A percentile compares a stretch with the other conserved stretches of the same genome.
phyloP scores from a whole-genome alignment of 2,113 vertebrate genomes.

The Solea senegalensis region DNA sequence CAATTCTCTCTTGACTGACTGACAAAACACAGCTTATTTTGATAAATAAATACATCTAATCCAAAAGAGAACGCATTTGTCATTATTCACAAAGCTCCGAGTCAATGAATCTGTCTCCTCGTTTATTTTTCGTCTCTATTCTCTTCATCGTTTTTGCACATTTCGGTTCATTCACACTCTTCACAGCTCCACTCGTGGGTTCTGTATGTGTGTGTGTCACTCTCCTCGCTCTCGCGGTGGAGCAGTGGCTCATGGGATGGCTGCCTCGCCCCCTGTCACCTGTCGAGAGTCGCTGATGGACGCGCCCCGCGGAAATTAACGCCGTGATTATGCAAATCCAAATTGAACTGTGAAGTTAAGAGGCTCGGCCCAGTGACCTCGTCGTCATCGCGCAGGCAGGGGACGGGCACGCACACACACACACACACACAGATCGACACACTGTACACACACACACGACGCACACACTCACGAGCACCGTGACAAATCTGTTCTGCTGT shows the following conservation, averaged over 20 bases:
- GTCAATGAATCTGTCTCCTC: constrained; percentile 3
- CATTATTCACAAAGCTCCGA: background rate
- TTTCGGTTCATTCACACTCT: no score
- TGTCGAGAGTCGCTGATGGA: constrained; percentile 60
- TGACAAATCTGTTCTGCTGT: constrained; percentile 9
- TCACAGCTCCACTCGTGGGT: background rate
- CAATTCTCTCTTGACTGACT: background rate
- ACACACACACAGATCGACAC: constrained; percentile 8
- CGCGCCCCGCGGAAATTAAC: constrained; percentile 67
- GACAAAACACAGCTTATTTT: constrained; percentile 6
- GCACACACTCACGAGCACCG: background rate
- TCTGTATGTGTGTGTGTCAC: constrained; percentile 15
- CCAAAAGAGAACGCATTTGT: background rate
- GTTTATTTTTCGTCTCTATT: constrained; percentile 1
- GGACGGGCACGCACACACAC: constrained; percentile 28
- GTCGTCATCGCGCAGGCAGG: constrained; percentile 40
- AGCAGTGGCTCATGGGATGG: constrained; percentile 58
- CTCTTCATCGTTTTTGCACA: background rate
- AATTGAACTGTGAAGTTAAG: constrained; percentile 76
- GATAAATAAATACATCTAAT: constrained; percentile 14
- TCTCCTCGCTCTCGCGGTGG: constrained; percentile 16
- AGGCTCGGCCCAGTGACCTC: constrained; percentile 74
- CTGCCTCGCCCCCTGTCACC: constrained; percentile 67
- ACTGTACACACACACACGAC: constrained; percentile 3
- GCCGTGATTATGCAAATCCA: constrained; percentile 79